Evolutionary conservation across 2,888 invertebrate species (phyloP), one percentile per base, ranked within the genome.

Genomic region (Syrphus vitripennis): DNA sequence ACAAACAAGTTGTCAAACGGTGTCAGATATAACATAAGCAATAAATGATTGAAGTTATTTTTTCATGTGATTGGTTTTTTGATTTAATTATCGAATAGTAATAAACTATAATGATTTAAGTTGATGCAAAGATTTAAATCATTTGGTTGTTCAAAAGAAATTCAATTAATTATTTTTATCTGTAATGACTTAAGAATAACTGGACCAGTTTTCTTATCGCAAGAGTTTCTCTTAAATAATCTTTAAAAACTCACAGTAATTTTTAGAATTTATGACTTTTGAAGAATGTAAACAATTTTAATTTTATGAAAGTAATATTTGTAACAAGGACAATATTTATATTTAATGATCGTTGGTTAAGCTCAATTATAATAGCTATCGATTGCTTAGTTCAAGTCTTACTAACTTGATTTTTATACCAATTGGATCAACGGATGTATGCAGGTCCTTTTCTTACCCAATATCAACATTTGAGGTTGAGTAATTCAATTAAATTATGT

Each of bases 1-100:
- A 37, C 21, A 59, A 59, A 59, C 21, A 59, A 59, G 59, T 59
- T 59, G 59, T 59, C 34, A 6, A 59, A 59, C 14, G 7, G 37
- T 31, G 57, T 59, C 16, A 14, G 21, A 50, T n/a, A 42, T 42
- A n/a, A n/a, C n/a, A n/a, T n/a, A 9, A n/a, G 12, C 12, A 21
- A 53, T 53, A 26, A n/a, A 26, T 29, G 53, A 53, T 53, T 29
- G 3, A 9, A 29, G 0, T 29, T 53, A 9, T 50, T 14, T n/a
- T n/a, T n/a, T n/a, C n/a, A n/a, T n/a, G n/a, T n/a, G 24, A 55
- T 55, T 31, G 3, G 29, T 29, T 31, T n/a, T 53, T 53, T 53
- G 3, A 10, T 21, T 48, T 4, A 3, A 24, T 12, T 12, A 14
- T n/a, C 2, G 26, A 50, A 26, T 26, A 26, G 9, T n/a, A 26